phyloP scores from a whole-genome alignment of 2,797 vertebrate genomes.

The Sebastes kiyomatsui region DNA sequence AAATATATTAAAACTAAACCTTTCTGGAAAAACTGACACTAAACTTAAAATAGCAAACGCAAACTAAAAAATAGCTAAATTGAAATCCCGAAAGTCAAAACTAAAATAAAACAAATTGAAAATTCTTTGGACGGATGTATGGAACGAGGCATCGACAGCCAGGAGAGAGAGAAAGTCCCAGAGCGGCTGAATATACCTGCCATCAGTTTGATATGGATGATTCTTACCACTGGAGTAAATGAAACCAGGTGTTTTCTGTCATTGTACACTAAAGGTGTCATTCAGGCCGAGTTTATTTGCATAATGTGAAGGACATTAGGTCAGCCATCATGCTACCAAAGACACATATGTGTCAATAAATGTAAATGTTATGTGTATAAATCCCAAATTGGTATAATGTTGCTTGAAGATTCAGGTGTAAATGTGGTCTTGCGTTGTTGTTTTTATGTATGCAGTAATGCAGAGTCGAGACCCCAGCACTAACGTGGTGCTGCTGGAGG shows the following conservation, averaged over 20 bases:
- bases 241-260: neutral
- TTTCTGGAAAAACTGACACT: too few species aligned
- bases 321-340: neutral
- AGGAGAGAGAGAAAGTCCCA: neutral
- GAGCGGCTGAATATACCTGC: neutral
- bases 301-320: neutral
- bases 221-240: neutral
- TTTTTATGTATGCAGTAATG: conserved; percentile 84
- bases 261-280: neutral
- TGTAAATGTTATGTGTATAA: neutral
- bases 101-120: too few species aligned
- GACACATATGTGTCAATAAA: neutral
- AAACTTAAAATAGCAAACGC: too few species aligned
- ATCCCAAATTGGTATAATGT: neutral
- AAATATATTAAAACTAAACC: too few species aligned
- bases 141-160: too few species aligned
- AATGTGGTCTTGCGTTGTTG: neutral
- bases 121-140: too few species aligned
- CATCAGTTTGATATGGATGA: neutral
- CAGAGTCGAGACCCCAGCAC: conserved; percentile 97
- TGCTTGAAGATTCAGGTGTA: neutral
- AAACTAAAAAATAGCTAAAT: too few species aligned
- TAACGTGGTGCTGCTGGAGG: conserved; percentile 96
- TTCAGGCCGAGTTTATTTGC: neutral
- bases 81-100: too few species aligned